Percentiles rank a stretch among this genome's conserved stretches.
phyloP scores from a whole-genome alignment of 2,888 invertebrate species.

The Iphiclides podalirius region DNA sequence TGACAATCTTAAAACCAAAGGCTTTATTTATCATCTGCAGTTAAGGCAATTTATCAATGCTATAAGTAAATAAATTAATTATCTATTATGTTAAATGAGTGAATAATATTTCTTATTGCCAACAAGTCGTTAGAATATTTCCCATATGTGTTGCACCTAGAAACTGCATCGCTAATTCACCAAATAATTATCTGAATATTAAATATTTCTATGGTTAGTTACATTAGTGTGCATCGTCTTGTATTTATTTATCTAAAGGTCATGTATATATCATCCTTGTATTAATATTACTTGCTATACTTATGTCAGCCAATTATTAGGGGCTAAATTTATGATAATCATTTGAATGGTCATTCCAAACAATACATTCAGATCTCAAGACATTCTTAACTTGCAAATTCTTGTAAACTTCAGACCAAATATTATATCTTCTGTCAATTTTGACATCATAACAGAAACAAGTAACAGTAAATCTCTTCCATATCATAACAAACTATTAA shows the following conservation, averaged over 20 bases:
- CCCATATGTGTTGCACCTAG: slow-evolving; percentile 35
- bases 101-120: slow-evolving; percentile 50
- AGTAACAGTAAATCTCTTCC: slow-evolving; percentile 71
- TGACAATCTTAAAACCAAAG: slow-evolving; percentile 69
- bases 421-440: slow-evolving; percentile 43
- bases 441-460: slow-evolving; percentile 58
- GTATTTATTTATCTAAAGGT: slow-evolving; percentile 54
- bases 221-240: slow-evolving; percentile 57
- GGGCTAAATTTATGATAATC: slow-evolving; percentile 28
- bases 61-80: slow-evolving; percentile 70
- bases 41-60: slow-evolving; percentile 71
- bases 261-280: slow-evolving; percentile 41
- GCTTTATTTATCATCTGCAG: slow-evolving; percentile 61
- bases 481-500: slow-evolving; percentile 76
- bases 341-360: slow-evolving; percentile 23
- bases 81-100: slow-evolving; percentile 58
- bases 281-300: slow-evolving; percentile 28
- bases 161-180: slow-evolving; percentile 48
- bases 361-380: slow-evolving; percentile 40
- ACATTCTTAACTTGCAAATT: slow-evolving; percentile 27
- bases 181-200: slow-evolving; percentile 44
- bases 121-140: slow-evolving; percentile 52
- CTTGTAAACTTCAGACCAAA: slow-evolving; percentile 34
- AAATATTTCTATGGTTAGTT: slow-evolving; percentile 52
- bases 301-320: slow-evolving; percentile 33